phyloP scores from a whole-genome alignment of 2,113 vertebrate species.

The Sisor rabdophorus region DNA sequence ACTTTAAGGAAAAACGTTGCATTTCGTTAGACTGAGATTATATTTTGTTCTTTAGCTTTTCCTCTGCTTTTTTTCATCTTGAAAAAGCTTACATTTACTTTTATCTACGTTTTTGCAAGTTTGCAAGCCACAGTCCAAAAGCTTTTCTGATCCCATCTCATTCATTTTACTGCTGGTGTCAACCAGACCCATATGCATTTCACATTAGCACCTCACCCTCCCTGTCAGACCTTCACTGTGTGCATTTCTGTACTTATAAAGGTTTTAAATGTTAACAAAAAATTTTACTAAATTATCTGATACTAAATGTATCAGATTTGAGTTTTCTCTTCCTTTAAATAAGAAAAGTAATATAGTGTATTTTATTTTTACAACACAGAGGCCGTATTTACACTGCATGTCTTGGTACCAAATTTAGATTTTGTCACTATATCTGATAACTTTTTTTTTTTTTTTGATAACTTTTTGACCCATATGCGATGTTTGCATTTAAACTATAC shows the following conservation, averaged over 20 bases:
- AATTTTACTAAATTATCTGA: neutral
- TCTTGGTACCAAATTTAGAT: too few relatives aligned
- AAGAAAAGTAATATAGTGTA: neutral
- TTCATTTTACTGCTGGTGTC: constrained; percentile 36
- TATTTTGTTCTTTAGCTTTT: constrained; percentile 20
- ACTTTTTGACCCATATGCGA: too few relatives aligned
- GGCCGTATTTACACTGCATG: too few relatives aligned
- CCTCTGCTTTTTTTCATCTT: neutral
- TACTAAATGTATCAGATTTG: neutral
- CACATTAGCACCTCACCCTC: constrained; percentile 38
- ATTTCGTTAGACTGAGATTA: neutral
- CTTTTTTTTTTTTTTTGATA: too few relatives aligned
- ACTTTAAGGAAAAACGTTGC: constrained; percentile 15
- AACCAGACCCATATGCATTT: constrained; percentile 27
- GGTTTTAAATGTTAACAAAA: too few relatives aligned
- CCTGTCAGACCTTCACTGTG: constrained; percentile 17
- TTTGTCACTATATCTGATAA: too few relatives aligned
- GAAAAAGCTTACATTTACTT: constrained; percentile 8
- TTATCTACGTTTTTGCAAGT: neutral
- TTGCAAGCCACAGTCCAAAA: constrained; percentile 16
- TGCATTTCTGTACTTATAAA: neutral
- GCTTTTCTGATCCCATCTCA: constrained; percentile 27
- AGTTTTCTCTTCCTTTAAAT: neutral
- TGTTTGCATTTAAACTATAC: too few relatives aligned
- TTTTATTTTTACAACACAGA: neutral